Percentiles rank a stretch among this genome's conserved stretches.
These are phyloP conservation scores for Hyles vespertilio DNA, from an alignment of 1,140 invertebrate genomes.

Conservation along the genomic window DNA sequence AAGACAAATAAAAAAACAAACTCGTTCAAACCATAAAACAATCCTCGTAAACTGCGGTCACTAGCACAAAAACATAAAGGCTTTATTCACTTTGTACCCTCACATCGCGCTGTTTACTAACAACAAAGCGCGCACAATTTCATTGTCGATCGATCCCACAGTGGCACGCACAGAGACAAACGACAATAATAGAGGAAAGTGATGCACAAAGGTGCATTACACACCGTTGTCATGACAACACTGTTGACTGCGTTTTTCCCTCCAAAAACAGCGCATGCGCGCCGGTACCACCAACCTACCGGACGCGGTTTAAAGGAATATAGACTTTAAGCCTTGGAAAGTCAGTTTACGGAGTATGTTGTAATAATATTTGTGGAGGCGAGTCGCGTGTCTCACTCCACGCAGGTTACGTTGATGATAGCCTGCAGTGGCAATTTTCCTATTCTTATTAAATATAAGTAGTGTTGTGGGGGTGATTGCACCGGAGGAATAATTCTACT, in stretches of 20 bases:
- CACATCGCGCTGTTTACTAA: constrained; percentile 16
- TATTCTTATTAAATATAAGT: constrained; percentile 54
- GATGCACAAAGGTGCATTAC: constrained; percentile 28
- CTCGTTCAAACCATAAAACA: constrained; percentile 22
- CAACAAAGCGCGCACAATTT: constrained; percentile 27
- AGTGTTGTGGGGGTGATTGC: constrained; percentile 45
- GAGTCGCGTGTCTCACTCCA: constrained; percentile 53
- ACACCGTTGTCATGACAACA: constrained; percentile 51
- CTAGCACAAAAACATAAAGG: constrained; percentile 39
- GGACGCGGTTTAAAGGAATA: constrained; percentile 9
- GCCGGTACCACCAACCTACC: constrained; percentile 5
- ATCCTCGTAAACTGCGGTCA: constrained; percentile 33
- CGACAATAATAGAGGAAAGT: constrained; percentile 4
- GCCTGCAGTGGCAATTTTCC: constrained; percentile 61
- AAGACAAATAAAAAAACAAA: constrained; percentile 13
- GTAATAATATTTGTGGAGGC: neutral
- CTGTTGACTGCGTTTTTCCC: constrained; percentile 57
- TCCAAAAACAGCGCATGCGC: constrained; percentile 67
- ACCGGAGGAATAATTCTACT: constrained; percentile 41
- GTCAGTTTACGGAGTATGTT: neutral
- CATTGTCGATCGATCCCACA: constrained; percentile 29
- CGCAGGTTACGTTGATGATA: constrained; percentile 46
- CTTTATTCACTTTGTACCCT: constrained; percentile 30
- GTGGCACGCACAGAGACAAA: constrained; percentile 2
- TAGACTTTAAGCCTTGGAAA: constrained; percentile 12